These are phyloP conservation scores for Numida meleagris DNA, from an alignment of 2,113 vertebrate species.

Conservation along the genomic window DNA sequence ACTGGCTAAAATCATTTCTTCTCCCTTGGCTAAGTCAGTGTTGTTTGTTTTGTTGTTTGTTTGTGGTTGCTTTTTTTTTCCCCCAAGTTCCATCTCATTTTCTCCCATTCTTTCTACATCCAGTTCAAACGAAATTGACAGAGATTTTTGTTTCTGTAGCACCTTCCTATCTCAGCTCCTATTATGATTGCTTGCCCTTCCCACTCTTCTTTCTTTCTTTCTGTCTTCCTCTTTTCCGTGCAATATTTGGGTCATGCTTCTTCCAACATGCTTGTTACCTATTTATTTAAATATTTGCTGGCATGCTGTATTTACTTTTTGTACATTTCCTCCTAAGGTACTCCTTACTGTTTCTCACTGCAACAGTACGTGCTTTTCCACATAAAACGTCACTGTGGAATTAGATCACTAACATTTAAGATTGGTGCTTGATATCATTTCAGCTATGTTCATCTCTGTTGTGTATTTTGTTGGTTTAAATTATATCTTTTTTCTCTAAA, in stretches of 20 bases:
- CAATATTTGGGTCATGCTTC: neutral
- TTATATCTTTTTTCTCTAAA: neutral
- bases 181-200: neutral
- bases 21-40: neutral
- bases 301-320: neutral
- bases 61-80: no score
- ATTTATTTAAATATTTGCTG: neutral
- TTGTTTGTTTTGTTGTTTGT: neutral
- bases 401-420: neutral
- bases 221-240: neutral
- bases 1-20: neutral
- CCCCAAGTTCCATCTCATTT: neutral
- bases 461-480: neutral
- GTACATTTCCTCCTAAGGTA: neutral
- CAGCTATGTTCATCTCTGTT: neutral
- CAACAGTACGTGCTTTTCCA: neutral
- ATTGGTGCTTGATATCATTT: neutral
- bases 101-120: neutral
- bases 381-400: neutral
- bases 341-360: neutral
- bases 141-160: neutral
- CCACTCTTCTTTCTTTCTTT: neutral
- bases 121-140: neutral
- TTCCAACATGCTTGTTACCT: neutral
- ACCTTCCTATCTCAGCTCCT: neutral